phyloP scores from a whole-genome alignment of 1,140 invertebrate species.

The Metaphire vulgaris region DNA sequence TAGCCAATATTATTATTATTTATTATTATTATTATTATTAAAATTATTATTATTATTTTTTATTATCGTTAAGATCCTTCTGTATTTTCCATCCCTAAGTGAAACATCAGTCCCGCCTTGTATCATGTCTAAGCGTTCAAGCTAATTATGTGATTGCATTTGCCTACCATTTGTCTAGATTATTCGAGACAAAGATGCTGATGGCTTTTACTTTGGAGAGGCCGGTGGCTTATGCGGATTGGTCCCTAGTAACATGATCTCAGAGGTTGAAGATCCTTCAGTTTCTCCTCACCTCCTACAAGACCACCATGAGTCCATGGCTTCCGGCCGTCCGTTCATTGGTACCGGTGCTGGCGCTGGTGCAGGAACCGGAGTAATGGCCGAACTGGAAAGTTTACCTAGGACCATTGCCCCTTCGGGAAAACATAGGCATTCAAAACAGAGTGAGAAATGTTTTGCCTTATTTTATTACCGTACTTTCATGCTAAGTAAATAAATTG shows the following conservation, averaged over 20 bases:
- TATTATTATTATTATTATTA: too few relatives aligned
- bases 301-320: neutral
- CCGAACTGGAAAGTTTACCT: neutral
- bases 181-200: constrained; percentile 91
- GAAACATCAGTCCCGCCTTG: too few relatives aligned
- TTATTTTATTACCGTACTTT: too few relatives aligned
- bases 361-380: neutral
- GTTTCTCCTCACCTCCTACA: neutral
- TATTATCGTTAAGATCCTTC: too few relatives aligned
- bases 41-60: too few relatives aligned
- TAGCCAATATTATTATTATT: too few relatives aligned
- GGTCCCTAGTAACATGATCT: constrained; percentile 97
- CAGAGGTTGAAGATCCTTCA: constrained; percentile 68
- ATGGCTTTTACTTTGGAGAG: constrained; percentile 98
- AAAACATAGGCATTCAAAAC: constrained; percentile 1
- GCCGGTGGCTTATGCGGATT: constrained; percentile 74
- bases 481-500: neutral
- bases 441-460: neutral
- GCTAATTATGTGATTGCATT: too few relatives aligned
- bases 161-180: too few relatives aligned
- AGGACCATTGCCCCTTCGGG: neutral
- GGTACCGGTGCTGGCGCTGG: neutral
- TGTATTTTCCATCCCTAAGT: too few relatives aligned
- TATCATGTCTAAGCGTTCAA: too few relatives aligned
- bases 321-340: neutral